Percentiles rank a stretch among this genome's conserved stretches.
Conservation (phyloP, 2,113 vertebrate genomes). For the Bubo blakistoni region DNA sequence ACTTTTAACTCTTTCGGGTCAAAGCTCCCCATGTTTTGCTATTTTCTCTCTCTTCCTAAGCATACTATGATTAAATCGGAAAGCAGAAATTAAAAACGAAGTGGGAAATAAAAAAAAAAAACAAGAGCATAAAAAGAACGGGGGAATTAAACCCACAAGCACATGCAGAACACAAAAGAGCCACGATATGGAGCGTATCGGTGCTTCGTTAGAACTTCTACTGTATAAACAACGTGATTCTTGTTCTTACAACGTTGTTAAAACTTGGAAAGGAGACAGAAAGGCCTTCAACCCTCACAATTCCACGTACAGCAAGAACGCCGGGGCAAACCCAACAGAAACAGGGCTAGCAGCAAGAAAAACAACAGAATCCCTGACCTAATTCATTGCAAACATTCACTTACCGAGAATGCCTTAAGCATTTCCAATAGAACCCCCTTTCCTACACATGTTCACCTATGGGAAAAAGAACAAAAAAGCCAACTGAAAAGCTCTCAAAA, state of each 20-base stretch:
- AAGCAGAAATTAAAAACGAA: slow-evolving; percentile 20
- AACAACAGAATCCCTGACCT: background rate
- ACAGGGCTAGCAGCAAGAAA: background rate
- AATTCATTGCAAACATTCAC: background rate
- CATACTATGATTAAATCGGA: background rate
- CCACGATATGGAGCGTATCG: background rate
- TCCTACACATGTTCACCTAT: background rate
- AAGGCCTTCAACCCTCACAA: background rate
- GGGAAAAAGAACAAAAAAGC: background rate
- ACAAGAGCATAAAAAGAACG: background rate
- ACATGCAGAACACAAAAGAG: slow-evolving; percentile 43
- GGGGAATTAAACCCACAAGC: background rate
- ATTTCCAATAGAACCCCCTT: background rate
- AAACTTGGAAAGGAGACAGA: slow-evolving; percentile 2
- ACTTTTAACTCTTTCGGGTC: slow-evolving; percentile 65
- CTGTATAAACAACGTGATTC: background rate
- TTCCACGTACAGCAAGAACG: background rate
- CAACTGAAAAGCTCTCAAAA: background rate
- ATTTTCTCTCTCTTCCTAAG: background rate
- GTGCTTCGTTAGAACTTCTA: slow-evolving; percentile 1
- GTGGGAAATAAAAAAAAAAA: background rate
- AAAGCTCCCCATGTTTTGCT: background rate
- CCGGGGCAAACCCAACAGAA: background rate
- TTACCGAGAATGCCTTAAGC: slow-evolving; percentile 33
- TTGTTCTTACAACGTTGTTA: background rate